Conservation (phyloP, 2,797 vertebrate species). For the Jordanella pulchra region DNA sequence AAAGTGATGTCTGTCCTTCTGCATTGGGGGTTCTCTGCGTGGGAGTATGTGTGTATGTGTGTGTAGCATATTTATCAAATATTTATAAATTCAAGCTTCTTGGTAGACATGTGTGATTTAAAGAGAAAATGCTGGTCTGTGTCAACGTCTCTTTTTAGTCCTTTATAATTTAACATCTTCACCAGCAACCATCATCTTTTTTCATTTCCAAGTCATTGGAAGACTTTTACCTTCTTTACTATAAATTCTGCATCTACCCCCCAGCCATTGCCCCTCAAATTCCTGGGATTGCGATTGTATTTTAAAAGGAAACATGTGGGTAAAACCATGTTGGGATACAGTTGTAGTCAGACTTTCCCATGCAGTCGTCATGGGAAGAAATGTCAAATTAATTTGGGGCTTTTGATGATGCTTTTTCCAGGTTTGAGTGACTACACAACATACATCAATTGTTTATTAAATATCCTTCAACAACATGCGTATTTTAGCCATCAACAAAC, state of each 20-base stretch:
- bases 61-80: slow-evolving; percentile 45
- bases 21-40: slow-evolving; percentile 4
- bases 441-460: not conserved
- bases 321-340: slow-evolving; percentile 40
- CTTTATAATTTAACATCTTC: slow-evolving; percentile 68
- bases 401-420: not conserved
- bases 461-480: not conserved
- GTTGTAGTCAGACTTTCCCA: not conserved
- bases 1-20: slow-evolving; percentile 6
- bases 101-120: slow-evolving; percentile 72
- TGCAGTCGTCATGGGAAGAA: not conserved
- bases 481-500: not conserved
- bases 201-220: slow-evolving; percentile 38
- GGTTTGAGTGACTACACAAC: not conserved
- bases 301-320: slow-evolving; percentile 40
- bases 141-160: slow-evolving; percentile 57
- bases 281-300: slow-evolving; percentile 7
- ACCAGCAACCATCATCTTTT: slow-evolving; percentile 46
- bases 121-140: slow-evolving; percentile 72
- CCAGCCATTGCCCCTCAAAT: not conserved
- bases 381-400: not conserved
- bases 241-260: slow-evolving; percentile 24
- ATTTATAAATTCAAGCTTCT: slow-evolving; percentile 64
- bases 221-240: slow-evolving; percentile 33
- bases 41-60: slow-evolving; percentile 29